Base-by-base conservation (phyloP, 2,888 invertebrate species). In the Chironomus tentans region DNA sequence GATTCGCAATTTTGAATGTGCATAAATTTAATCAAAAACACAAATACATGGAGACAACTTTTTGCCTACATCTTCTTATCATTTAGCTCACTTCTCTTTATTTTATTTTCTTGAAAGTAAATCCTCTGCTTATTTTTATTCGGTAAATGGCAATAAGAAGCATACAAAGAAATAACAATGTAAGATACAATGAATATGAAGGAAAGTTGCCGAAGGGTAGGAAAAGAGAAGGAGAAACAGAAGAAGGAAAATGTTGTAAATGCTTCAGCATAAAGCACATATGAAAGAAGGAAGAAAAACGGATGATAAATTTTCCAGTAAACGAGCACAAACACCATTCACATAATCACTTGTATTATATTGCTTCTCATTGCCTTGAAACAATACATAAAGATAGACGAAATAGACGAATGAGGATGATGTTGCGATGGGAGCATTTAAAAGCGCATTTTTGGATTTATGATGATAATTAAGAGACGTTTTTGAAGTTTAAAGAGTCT, bases 11-110 rank as follows among this genome's bases (percentile, higher is more conserved):
- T 65, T 65, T 21, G 22, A 65, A 65, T 65, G 65, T 65, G 65
- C 65, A 65, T 65, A 65, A 65, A 65, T 65, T 65, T 65, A 65
- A 65, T 65, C 65, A 65, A 65, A n/a, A 24, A 65, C 6, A 56
- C 56, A 56, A 56, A 56, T 56, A 56, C 56, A 56, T 56, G 56
- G 38, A 56, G 56, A 56, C 56, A 56, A 56, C 18, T 24, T 65
- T 24, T 65, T 65, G 65, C 65, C 21, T 24, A 21, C 21, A 24
- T 22, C 13, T 21, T 21, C 56, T 56, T 24, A 13, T 10, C 65
- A 18, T 18, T 56, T n/a, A 56, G 15, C 18, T 65, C n/a, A n/a
- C n/a, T n/a, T n/a, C 22, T 65, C 5, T 65, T 12, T 24, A 65
- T 65, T 65, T 65, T 24, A 21, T 65, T 24, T 48, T 15, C 18